Evolutionary conservation across 2,797 vertebrate species (phyloP).

Genomic region (Odontamblyopus lacepedii): DNA sequence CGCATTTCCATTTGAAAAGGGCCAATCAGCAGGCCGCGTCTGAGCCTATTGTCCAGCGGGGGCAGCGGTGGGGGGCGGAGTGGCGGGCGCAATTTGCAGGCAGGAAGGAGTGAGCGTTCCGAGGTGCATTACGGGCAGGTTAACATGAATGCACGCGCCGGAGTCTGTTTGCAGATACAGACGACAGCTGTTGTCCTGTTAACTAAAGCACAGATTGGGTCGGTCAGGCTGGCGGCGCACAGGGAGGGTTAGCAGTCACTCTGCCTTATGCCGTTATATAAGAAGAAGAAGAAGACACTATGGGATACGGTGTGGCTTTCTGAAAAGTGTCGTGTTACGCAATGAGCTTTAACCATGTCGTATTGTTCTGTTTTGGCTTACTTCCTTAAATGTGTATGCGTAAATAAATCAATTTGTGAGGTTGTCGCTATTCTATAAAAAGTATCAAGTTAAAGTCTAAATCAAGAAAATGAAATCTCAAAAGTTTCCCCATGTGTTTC

Average conservation of each 20-base stretch:
- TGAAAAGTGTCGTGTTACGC: background rate
- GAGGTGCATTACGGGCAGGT: slow-evolving; percentile 52
- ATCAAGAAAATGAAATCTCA: too few species aligned
- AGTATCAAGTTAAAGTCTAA: too few species aligned
- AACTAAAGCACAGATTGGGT: background rate
- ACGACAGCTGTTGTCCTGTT: slow-evolving; percentile 10
- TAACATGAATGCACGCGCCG: slow-evolving; percentile 22
- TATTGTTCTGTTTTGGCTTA: too few species aligned
- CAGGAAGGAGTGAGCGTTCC: slow-evolving; percentile 69
- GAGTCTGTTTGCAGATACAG: slow-evolving; percentile 46
- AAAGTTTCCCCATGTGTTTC: too few species aligned
- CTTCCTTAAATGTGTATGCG: background rate
- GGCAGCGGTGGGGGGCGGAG: slow-evolving; percentile 43
- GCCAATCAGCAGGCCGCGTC: slow-evolving; percentile 97
- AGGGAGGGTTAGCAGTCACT: background rate
- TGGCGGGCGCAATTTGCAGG: slow-evolving; percentile 53
- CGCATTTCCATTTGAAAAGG: slow-evolving; percentile 99
- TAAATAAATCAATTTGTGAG: background rate
- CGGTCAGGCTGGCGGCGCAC: slow-evolving; percentile 7
- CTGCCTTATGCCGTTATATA: background rate
- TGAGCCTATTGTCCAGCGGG: slow-evolving; percentile 95
- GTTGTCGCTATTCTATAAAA: background rate
- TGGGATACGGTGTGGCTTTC: background rate
- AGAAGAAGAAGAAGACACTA: background rate
- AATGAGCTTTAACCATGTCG: background rate